These are phyloP conservation scores for Penelope pileata DNA, from an alignment of 2,113 vertebrate species.

Conservation along the genomic window DNA sequence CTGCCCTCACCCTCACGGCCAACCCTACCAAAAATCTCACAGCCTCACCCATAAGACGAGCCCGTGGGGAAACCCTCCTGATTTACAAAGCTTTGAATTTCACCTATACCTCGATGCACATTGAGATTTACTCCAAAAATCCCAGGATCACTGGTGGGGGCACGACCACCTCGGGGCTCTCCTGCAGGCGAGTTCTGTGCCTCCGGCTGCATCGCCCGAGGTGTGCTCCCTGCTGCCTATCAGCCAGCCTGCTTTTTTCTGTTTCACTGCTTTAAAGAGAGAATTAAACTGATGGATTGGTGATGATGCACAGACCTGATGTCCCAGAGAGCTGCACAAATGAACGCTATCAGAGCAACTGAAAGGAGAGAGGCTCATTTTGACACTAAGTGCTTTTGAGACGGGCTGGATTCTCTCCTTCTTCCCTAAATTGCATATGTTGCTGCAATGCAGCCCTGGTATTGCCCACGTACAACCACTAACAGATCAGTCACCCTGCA, in stretches of 20 bases:
- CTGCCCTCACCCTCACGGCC: not conserved
- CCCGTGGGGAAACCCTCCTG: not conserved
- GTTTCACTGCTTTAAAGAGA: not conserved
- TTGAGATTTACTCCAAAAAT: not conserved
- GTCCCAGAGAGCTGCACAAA: not conserved
- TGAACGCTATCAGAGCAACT: not conserved
- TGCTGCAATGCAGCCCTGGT: not conserved
- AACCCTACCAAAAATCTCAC: conserved; percentile 3
- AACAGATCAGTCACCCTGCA: not conserved
- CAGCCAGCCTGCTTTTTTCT: not conserved
- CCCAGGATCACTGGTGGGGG: not conserved
- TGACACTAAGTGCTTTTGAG: not conserved
- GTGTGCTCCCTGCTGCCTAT: not conserved
- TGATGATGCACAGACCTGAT: not conserved
- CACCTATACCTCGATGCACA: not conserved
- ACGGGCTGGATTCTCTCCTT: not conserved
- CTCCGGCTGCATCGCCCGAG: not conserved
- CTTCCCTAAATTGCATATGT: not conserved
- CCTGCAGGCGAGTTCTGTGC: not conserved
- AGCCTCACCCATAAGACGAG: not conserved
- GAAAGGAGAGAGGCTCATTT: not conserved
- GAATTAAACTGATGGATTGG: conserved; percentile 29
- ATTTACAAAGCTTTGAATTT: not conserved
- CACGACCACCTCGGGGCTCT: not conserved
- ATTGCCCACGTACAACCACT: not conserved